phyloP scores from a whole-genome alignment of 2,113 vertebrate species.

The Neogobius melanostomus region DNA sequence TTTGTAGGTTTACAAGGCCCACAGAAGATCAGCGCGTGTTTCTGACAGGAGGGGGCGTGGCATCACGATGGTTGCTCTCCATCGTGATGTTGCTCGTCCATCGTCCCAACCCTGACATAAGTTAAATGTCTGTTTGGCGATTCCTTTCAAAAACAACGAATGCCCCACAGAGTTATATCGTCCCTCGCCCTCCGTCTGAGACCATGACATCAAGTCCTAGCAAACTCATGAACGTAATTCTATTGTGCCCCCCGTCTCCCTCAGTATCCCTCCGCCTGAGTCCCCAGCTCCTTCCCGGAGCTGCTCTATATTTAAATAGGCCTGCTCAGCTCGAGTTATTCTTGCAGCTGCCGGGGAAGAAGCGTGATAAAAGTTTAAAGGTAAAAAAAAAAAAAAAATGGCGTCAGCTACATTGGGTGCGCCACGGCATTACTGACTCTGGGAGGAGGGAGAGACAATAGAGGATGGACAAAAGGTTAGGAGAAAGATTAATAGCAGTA shows the following conservation, averaged over 20 bases:
- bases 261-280: slow-evolving; percentile 16
- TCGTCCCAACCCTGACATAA: too few species aligned
- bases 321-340: slow-evolving; percentile 76
- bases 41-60: too few species aligned
- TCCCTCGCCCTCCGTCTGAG: too few species aligned
- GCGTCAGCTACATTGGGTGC: slow-evolving; percentile 69
- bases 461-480: slow-evolving; percentile 1
- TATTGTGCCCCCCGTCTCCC: slow-evolving; percentile 22
- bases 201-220: background rate
- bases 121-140: too few species aligned
- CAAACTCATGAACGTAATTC: background rate
- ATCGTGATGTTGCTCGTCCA: too few species aligned
- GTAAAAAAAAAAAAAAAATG: slow-evolving; percentile 65
- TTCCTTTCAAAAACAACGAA: too few species aligned
- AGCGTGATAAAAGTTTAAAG: slow-evolving; percentile 79
- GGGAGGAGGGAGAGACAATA: slow-evolving; percentile 28
- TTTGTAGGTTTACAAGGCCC: too few species aligned
- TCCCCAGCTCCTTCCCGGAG: slow-evolving; percentile 47
- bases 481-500: slow-evolving; percentile 4
- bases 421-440: slow-evolving; percentile 47
- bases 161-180: too few species aligned
- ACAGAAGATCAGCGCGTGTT: too few species aligned
- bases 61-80: too few species aligned
- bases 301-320: slow-evolving; percentile 79
- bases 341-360: slow-evolving; percentile 73